Conservation (phyloP, 2,888 invertebrate genomes). For the Mycalesis mineus region DNA sequence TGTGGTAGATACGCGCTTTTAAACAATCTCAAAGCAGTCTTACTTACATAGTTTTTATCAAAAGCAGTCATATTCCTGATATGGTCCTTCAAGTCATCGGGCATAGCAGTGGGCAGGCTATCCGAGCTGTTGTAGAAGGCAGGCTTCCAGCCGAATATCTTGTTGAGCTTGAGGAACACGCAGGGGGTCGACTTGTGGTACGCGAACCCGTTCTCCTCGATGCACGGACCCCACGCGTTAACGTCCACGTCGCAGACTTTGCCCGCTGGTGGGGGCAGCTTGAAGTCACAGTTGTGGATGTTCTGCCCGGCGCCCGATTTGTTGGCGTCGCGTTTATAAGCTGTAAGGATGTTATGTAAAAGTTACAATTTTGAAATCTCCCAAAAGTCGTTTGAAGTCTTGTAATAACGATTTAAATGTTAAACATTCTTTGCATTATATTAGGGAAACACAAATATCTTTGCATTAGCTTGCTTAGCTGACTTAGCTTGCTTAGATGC, state of each 20-base stretch:
- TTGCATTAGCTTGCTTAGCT: too few relatives aligned
- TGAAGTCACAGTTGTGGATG: constrained; percentile 86
- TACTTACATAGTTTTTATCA: constrained; percentile 67
- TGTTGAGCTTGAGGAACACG: constrained; percentile 96
- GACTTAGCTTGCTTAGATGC: too few relatives aligned
- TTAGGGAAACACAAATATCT: too few relatives aligned
- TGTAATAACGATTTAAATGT: too few relatives aligned
- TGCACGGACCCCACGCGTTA: constrained; percentile 88
- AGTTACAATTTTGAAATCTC: too few relatives aligned
- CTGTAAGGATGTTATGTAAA: constrained; percentile 54
- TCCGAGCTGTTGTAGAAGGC: constrained; percentile 86
- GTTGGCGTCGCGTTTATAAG: constrained; percentile 84
- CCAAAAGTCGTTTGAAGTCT: too few relatives aligned
- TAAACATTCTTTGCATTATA: too few relatives aligned
- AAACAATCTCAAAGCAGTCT: background rate
- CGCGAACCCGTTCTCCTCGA: constrained; percentile 90
- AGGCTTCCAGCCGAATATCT: constrained; percentile 94
- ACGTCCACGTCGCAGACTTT: constrained; percentile 94
- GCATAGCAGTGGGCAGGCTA: constrained; percentile 86
- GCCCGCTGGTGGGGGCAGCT: constrained; percentile 82
- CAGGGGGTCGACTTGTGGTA: constrained; percentile 96
- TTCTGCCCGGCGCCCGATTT: constrained; percentile 86
- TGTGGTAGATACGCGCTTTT: too few relatives aligned
- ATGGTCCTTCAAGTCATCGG: constrained; percentile 81
- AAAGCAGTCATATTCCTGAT: constrained; percentile 77